These are phyloP conservation scores for Sminthurides bifidus DNA, from an alignment of 1,140 invertebrate species.

Conservation along the genomic window DNA sequence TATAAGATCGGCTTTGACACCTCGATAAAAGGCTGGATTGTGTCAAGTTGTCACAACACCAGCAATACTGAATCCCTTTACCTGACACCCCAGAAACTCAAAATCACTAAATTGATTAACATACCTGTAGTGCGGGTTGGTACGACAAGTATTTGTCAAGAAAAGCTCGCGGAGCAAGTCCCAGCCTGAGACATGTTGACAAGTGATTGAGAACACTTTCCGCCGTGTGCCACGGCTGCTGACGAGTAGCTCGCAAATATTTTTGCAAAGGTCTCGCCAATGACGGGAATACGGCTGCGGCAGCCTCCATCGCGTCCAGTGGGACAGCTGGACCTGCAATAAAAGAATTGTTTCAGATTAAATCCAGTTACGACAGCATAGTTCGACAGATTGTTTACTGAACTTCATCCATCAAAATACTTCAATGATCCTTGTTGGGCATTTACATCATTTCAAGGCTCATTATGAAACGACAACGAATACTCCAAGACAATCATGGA, in stretches of 20 bases:
- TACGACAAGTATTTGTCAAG: constrained; percentile 32
- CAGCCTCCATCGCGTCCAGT: constrained; percentile 88
- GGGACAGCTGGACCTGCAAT: constrained; percentile 45
- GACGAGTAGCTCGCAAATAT: constrained; percentile 84
- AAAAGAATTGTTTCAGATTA: background rate
- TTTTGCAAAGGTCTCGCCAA: constrained; percentile 91
- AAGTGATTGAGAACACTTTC: constrained; percentile 80
- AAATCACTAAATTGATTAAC: constrained; percentile 1
- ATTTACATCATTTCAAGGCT: no score
- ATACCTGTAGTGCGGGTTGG: constrained; percentile 33
- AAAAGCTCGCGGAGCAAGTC: constrained; percentile 44
- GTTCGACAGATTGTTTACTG: background rate
- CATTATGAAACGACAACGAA: no score
- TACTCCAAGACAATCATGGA: no score
- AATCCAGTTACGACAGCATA: background rate
- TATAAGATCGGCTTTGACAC: no score
- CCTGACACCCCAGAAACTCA: background rate
- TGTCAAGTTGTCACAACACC: no score
- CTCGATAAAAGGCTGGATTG: no score
- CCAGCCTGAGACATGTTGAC: constrained; percentile 77
- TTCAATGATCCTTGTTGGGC: no score
- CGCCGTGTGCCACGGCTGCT: constrained; percentile 87
- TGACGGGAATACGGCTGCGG: constrained; percentile 92
- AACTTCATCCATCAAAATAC: no score
- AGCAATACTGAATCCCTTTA: no score